A percentile compares a stretch with the other conserved stretches of the same genome.
phyloP scores from a whole-genome alignment of 2,113 vertebrate genomes.

The Tenrec ecaudatus region DNA sequence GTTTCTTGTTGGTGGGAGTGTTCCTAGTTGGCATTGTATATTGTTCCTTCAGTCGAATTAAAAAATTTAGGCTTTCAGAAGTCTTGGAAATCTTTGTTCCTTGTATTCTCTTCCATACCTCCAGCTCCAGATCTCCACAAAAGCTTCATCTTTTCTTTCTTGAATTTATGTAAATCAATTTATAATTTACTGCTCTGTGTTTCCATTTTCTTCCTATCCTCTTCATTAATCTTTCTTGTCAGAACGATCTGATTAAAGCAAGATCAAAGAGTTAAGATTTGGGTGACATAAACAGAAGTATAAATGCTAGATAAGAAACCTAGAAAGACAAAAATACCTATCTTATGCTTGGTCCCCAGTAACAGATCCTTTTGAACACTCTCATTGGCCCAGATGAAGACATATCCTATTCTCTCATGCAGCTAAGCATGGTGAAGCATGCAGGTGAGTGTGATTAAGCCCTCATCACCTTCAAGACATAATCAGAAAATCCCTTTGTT shows the following conservation, averaged over 20 bases:
- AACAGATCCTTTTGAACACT: background rate
- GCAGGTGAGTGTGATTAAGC: background rate
- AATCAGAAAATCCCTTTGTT: background rate
- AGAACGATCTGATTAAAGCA: background rate
- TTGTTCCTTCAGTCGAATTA: background rate
- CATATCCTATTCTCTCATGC: background rate
- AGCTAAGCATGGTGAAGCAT: too few species aligned
- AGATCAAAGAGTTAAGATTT: background rate
- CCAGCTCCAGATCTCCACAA: background rate
- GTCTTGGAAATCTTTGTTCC: background rate
- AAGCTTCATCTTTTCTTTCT: background rate
- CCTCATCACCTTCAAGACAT: background rate
- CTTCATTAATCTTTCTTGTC: background rate
- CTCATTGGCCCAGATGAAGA: background rate
- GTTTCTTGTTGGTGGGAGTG: background rate
- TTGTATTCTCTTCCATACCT: background rate
- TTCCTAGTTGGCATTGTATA: background rate
- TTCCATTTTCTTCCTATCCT: background rate
- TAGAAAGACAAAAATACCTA: background rate
- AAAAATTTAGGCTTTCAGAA: background rate
- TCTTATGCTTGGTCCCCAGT: background rate
- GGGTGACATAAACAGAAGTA: background rate
- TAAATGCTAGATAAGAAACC: background rate
- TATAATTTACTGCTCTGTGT: background rate
- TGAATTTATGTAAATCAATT: background rate